Percentiles rank a stretch among this genome's conserved stretches.
Evolutionary conservation across 2,888 invertebrate genomes (phyloP).

Genomic region (Beris chalybata): DNA sequence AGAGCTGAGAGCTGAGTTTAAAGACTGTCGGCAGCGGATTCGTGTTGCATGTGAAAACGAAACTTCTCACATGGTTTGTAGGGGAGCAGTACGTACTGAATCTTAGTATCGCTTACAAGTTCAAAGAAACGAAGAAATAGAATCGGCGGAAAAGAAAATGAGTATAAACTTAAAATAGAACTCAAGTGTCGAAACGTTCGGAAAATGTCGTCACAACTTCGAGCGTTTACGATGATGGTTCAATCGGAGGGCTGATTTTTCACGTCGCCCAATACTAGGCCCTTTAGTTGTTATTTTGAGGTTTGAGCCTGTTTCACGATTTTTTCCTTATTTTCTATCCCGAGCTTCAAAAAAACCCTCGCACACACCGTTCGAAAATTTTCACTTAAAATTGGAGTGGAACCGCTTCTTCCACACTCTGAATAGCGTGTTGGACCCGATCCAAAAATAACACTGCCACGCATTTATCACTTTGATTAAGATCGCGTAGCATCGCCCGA

Average conservation of each 20-base stretch:
- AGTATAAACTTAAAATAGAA: constrained; percentile 35
- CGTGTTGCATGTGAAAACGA: too few relatives aligned
- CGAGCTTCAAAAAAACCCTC: background rate
- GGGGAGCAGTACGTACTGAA: constrained; percentile 32
- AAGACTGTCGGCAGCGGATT: background rate
- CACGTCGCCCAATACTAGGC: too few relatives aligned
- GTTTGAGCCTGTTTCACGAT: too few relatives aligned
- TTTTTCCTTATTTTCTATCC: background rate
- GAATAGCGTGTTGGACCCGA: constrained; percentile 17
- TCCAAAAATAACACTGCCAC: constrained; percentile 36
- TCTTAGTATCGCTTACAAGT: constrained; percentile 36
- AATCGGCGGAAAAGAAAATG: constrained; percentile 28
- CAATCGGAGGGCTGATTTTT: background rate
- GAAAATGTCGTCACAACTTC: constrained; percentile 24
- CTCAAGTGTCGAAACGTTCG: constrained; percentile 33
- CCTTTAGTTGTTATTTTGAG: too few relatives aligned
- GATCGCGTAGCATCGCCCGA: constrained; percentile 12
- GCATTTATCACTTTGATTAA: constrained; percentile 31
- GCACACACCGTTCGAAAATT: background rate
- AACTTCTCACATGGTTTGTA: background rate
- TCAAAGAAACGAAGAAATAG: constrained; percentile 36
- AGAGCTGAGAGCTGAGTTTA: background rate
- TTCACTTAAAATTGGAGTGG: constrained; percentile 16
- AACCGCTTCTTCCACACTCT: constrained; percentile 16
- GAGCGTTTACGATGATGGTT: background rate